Percentiles rank a stretch among this genome's conserved stretches.
Conservation (phyloP, 2,797 vertebrate genomes). For the Holocentrus rufus region DNA sequence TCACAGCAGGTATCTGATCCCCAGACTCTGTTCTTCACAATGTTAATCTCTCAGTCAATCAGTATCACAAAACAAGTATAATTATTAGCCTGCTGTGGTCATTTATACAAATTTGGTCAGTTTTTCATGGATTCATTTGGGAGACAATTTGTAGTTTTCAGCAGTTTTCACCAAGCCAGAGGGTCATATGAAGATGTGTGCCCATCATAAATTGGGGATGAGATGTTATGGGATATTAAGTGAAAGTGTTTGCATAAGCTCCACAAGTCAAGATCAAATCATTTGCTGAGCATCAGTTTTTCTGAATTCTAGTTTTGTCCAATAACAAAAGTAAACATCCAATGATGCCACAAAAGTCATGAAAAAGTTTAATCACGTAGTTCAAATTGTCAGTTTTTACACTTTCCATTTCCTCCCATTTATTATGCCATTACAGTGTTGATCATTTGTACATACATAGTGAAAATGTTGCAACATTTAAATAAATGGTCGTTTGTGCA, state of each 20-base stretch:
- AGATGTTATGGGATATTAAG: too few relatives aligned
- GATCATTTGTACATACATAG: background rate
- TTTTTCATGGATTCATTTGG: background rate
- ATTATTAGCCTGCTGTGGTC: background rate
- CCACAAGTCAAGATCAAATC: background rate
- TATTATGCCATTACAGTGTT: slow-evolving; percentile 21
- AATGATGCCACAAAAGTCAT: background rate
- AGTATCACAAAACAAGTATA: too few relatives aligned
- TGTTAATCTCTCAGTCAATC: background rate
- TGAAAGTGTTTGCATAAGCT: too few relatives aligned
- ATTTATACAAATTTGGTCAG: background rate
- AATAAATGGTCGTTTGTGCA: slow-evolving; percentile 1
- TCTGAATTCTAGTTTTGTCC: background rate
- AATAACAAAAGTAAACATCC: too few relatives aligned
- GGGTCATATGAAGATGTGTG: too few relatives aligned
- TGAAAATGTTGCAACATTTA: too few relatives aligned
- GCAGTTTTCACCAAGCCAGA: too few relatives aligned
- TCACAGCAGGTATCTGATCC: background rate
- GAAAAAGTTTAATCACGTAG: background rate
- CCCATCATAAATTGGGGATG: too few relatives aligned
- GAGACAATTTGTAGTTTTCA: background rate
- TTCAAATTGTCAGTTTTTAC: background rate
- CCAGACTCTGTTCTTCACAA: slow-evolving; percentile 3
- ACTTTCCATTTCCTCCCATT: slow-evolving; percentile 1
- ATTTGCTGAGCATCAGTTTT: background rate